phyloP scores from a whole-genome alignment of 2,888 invertebrate species.

The Loripinus fragilis region DNA sequence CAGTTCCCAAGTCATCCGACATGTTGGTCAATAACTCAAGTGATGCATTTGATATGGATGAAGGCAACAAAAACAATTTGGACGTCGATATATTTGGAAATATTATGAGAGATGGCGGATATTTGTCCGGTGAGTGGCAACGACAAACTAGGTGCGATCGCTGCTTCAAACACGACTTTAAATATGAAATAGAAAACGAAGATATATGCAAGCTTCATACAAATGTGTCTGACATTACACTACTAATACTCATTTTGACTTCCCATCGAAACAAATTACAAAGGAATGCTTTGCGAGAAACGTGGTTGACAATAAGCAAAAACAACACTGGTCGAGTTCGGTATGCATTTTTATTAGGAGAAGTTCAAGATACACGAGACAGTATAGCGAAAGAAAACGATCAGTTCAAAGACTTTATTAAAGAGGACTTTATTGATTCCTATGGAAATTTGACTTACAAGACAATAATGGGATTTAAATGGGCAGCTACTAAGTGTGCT shows the following conservation, averaged over 20 bases:
- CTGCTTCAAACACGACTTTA: conserved; percentile 60
- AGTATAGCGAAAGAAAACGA: conserved; percentile 42
- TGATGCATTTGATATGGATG: too few species aligned
- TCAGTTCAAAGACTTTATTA: conserved; percentile 50
- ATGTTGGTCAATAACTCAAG: too few species aligned
- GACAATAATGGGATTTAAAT: conserved; percentile 63
- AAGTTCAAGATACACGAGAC: conserved; percentile 16
- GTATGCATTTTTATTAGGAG: conserved; percentile 55
- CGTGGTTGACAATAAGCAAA: conserved; percentile 52
- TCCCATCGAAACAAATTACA: conserved; percentile 34
- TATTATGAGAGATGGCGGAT: neutral
- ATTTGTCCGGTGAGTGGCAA: neutral
- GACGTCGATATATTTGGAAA: neutral
- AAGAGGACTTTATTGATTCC: conserved; percentile 60
- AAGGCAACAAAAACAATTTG: too few species aligned
- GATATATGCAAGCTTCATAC: conserved; percentile 40
- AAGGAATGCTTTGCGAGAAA: conserved; percentile 52
- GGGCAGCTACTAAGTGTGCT: conserved; percentile 53
- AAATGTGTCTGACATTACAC: conserved; percentile 29
- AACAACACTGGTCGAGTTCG: conserved; percentile 54
- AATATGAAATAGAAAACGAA: conserved; percentile 54
- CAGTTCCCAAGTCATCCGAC: too few species aligned
- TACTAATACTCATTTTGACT: conserved; percentile 53
- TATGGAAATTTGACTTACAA: conserved; percentile 63
- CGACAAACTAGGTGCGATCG: conserved; percentile 38